These are phyloP conservation scores for Falco biarmicus DNA, from an alignment of 2,797 vertebrate species.

Conservation along the genomic window DNA sequence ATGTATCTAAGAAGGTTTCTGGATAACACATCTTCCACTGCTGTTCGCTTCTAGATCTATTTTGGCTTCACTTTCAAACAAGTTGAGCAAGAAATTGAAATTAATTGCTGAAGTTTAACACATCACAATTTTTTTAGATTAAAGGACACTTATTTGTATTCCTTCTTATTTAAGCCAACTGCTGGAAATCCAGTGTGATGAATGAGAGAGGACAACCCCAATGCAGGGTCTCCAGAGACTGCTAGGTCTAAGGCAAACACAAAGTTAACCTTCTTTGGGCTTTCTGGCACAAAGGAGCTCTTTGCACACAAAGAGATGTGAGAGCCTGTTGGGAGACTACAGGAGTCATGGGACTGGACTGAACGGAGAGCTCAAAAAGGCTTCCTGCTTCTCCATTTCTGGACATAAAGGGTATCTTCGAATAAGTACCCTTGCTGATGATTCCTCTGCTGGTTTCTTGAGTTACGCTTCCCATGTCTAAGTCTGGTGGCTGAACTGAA, in stretches of 20 bases:
- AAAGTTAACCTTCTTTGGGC: neutral
- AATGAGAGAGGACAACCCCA: neutral
- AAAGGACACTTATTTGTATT: neutral
- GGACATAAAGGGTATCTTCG: neutral
- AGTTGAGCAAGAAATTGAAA: slow-evolving; percentile 2
- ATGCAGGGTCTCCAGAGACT: neutral
- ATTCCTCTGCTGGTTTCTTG: neutral
- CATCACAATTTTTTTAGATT: neutral
- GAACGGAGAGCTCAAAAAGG: neutral
- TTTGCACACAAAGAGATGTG: neutral
- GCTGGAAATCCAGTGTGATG: neutral
- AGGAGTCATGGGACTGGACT: neutral
- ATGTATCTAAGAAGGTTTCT: neutral
- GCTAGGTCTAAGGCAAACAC: neutral
- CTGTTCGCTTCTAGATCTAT: neutral
- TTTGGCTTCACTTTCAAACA: slow-evolving; percentile 14
- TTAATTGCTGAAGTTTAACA: neutral
- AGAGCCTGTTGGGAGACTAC: neutral
- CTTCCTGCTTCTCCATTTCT: neutral
- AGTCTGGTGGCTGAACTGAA: neutral
- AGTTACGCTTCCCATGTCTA: accelerated
- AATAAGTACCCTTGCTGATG: neutral
- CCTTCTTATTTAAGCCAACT: neutral
- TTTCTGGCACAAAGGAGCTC: neutral
- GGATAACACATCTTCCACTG: neutral